A percentile compares a stretch with the other conserved stretches of the same genome.
Evolutionary conservation across 2,113 vertebrate species (phyloP).

Genomic region (Lagopus leucura): DNA sequence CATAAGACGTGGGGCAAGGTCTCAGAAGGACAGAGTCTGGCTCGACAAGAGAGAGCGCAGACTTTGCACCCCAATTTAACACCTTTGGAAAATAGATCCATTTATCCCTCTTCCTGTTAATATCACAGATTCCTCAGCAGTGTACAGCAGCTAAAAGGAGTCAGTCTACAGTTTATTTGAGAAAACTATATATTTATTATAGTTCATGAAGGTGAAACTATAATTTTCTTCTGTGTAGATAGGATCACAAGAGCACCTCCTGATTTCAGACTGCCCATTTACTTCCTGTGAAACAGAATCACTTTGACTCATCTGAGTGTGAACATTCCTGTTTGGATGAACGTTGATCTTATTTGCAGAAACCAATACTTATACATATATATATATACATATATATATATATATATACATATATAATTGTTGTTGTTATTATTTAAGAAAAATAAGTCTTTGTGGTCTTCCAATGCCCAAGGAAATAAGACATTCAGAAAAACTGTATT

Average conservation of each 20-base stretch:
- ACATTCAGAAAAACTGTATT: neutral
- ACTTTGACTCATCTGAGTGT: neutral
- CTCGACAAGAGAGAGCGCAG: neutral
- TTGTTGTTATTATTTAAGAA: neutral
- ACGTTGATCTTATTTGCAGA: neutral
- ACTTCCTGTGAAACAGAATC: neutral
- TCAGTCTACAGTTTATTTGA: neutral
- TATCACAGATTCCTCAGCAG: neutral
- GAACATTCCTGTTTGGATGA: neutral
- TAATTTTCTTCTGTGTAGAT: neutral
- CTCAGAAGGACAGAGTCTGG: neutral
- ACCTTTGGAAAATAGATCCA: neutral
- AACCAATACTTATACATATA: neutral
- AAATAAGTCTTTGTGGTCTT: neutral
- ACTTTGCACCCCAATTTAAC: neutral
- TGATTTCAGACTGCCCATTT: neutral
- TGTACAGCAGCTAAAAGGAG: rapidly evolving
- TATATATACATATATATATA: no score
- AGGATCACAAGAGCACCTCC: neutral
- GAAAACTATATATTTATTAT: neutral
- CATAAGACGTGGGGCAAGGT: neutral
- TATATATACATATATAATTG: neutral
- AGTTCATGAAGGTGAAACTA: neutral
- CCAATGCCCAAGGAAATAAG: neutral
- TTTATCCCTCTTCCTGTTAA: neutral